These are phyloP conservation scores for Australoheros facetus DNA, from an alignment of 2,797 vertebrate genomes.

Conservation along the genomic window DNA sequence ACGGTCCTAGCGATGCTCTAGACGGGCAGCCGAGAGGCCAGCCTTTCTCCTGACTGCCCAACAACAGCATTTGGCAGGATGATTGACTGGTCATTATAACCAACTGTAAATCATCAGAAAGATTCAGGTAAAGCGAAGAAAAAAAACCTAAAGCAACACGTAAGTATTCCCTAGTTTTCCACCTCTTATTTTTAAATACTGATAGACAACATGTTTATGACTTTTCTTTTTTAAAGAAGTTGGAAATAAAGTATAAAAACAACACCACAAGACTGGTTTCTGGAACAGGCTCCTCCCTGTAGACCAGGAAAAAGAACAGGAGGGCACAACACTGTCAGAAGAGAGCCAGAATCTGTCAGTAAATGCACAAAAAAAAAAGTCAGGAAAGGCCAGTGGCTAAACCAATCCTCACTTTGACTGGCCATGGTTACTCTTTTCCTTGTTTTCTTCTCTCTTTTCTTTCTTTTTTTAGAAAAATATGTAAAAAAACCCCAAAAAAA, in stretches of 20 bases:
- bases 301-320: conserved; percentile 80
- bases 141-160: conserved; percentile 66
- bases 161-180: conserved; percentile 67
- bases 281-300: conserved; percentile 63
- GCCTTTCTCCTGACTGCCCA: conserved; percentile 70
- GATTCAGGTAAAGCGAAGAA: conserved; percentile 74
- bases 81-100: conserved; percentile 62
- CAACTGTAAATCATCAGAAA: conserved; percentile 79
- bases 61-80: conserved; percentile 76
- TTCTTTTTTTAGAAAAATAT: no score
- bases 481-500: not conserved
- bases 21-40: conserved; percentile 74
- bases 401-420: conserved; percentile 17
- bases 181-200: conserved; percentile 92
- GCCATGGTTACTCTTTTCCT: not conserved
- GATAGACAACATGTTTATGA: conserved; percentile 79
- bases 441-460: not conserved
- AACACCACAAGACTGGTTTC: conserved; percentile 81
- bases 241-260: conserved; percentile 67
- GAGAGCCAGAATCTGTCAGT: conserved; percentile 28
- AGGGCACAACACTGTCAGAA: conserved; percentile 29
- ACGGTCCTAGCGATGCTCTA: conserved; percentile 56
- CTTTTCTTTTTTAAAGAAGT: conserved; percentile 54
- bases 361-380: conserved; percentile 26
- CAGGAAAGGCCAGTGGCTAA: conserved; percentile 24